A percentile compares a stretch with the other conserved stretches of the same genome.
phyloP scores from a whole-genome alignment of 2,113 vertebrate genomes.

The Rhadina sibilatrix region DNA sequence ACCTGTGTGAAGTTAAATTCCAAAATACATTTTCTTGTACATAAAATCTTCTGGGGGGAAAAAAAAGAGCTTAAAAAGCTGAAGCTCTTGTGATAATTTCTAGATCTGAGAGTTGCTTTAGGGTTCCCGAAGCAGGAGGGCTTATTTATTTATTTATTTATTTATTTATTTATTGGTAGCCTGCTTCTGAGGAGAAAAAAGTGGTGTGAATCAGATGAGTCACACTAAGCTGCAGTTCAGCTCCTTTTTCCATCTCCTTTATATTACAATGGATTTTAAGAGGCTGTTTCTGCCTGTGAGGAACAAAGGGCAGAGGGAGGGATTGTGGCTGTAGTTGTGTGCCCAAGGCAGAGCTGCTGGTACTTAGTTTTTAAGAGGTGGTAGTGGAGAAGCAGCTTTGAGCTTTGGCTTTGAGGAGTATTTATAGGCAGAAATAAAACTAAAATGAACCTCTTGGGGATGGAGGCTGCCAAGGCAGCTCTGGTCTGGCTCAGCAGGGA shows the following conservation, averaged over 20 bases:
- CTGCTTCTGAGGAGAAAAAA: background rate
- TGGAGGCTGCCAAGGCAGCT: fast-evolving
- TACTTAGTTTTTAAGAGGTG: background rate
- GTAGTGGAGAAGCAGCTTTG: background rate
- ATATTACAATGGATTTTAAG: background rate
- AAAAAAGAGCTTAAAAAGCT: background rate
- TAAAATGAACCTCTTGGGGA: background rate
- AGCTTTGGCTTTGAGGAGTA: background rate
- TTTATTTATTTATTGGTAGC: background rate
- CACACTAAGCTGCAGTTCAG: background rate
- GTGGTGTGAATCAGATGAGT: background rate
- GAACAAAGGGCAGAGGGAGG: background rate
- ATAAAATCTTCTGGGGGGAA: fast-evolving
- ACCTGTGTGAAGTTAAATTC: background rate
- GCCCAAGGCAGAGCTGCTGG: background rate
- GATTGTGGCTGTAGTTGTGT: background rate
- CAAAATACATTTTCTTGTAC: background rate
- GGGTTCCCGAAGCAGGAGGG: background rate
- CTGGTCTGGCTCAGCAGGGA: background rate
- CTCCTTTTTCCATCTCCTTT: background rate
- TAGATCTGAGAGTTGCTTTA: background rate
- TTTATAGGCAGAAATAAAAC: background rate
- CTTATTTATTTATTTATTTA: background rate
- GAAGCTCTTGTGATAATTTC: background rate
- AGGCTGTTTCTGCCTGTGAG: background rate